Evolutionary conservation across 2,113 vertebrate genomes (phyloP).

Genomic region (Micronycteris hirsuta): DNA sequence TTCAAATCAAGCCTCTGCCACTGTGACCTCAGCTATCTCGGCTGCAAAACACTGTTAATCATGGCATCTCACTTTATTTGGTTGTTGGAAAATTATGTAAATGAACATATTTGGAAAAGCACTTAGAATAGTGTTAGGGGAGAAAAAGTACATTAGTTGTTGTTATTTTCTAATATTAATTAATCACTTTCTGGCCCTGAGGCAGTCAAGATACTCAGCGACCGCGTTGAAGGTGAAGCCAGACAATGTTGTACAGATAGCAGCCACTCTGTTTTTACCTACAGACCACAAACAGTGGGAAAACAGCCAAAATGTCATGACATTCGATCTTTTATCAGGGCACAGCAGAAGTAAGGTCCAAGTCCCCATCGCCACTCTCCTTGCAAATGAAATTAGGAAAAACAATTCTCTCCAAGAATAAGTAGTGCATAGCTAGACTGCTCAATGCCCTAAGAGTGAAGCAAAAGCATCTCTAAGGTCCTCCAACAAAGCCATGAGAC

Average conservation of each 20-base stretch:
- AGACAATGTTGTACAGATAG: background rate
- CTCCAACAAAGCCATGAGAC: background rate
- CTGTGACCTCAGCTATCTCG: background rate
- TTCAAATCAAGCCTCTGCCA: slow-evolving; percentile 12
- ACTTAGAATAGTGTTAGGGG: background rate
- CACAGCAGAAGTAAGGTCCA: background rate
- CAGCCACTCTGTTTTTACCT: background rate
- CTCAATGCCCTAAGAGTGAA: background rate
- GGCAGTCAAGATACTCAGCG: slow-evolving; percentile 4
- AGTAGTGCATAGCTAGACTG: background rate
- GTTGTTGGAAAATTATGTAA: slow-evolving; percentile 36
- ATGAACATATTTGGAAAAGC: background rate
- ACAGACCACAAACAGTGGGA: background rate
- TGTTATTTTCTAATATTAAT: background rate
- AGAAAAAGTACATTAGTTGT: background rate
- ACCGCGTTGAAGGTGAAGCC: background rate
- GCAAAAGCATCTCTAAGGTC: slow-evolving; percentile 4
- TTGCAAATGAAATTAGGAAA: slow-evolving; percentile 10
- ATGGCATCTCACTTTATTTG: background rate
- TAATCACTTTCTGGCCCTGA: background rate
- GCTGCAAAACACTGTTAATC: background rate
- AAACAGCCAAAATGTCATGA: background rate
- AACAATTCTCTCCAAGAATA: slow-evolving; percentile 25
- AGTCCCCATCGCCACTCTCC: background rate
- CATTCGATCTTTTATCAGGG: background rate